A percentile compares a stretch with the other conserved stretches of the same genome.
Conservation (phyloP, 2,113 vertebrate genomes). For the Periophthalmus modestus region DNA sequence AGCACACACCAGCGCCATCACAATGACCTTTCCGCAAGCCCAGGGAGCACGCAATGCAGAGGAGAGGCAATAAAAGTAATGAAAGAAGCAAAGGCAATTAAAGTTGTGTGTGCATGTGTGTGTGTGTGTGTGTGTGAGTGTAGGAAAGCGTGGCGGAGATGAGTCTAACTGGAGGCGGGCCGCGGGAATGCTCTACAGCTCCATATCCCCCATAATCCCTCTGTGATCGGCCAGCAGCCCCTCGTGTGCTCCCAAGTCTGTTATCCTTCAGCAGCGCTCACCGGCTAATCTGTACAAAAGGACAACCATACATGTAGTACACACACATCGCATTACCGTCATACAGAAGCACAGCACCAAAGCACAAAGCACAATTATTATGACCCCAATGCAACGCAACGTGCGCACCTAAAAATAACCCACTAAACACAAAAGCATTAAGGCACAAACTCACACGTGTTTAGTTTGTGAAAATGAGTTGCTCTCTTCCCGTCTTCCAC, state of each 20-base stretch:
- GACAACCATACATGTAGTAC: conserved; percentile 38
- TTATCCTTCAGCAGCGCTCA: conserved; percentile 71
- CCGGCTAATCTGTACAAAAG: conserved; percentile 68
- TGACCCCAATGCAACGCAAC: conserved; percentile 41
- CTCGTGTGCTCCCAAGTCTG: conserved; percentile 71
- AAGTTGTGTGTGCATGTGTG: conserved; percentile 58
- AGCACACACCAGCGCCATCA: conserved; percentile 49
- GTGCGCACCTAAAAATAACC: conserved; percentile 49
- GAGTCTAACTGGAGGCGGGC: conserved; percentile 70
- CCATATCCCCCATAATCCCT: conserved; percentile 78
- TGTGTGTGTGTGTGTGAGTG: conserved; percentile 46
- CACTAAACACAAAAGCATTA: conserved; percentile 40
- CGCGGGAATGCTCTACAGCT: conserved; percentile 67
- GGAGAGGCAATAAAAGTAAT: conserved; percentile 81
- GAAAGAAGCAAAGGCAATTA: conserved; percentile 84
- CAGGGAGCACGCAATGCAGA: conserved; percentile 74
- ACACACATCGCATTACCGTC: conserved; percentile 10
- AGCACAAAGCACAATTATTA: conserved; percentile 35
- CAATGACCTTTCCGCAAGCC: conserved; percentile 80
- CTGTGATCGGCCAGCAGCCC: conserved; percentile 71
- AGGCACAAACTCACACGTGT: conserved; percentile 18
- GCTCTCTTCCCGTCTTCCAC: conserved; percentile 44
- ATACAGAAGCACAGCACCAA: conserved; percentile 21
- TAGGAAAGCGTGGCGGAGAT: conserved; percentile 69
- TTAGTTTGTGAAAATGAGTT: conserved; percentile 60